Evolutionary conservation across 2,797 vertebrate species (phyloP).

Genomic region (Cossypha dichroa): DNA sequence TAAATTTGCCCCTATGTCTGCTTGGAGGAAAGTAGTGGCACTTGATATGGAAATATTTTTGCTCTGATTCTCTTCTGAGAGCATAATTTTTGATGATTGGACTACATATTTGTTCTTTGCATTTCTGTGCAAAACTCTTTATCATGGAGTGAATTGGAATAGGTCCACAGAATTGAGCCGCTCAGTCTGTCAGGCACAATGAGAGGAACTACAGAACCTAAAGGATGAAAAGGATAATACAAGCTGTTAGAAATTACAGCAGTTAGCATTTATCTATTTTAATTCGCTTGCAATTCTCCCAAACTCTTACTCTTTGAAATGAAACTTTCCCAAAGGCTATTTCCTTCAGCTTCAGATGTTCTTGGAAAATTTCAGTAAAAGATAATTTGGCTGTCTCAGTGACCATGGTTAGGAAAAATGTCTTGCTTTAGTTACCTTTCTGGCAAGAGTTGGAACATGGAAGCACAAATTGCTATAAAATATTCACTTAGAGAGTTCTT

Average conservation of each 20-base stretch:
- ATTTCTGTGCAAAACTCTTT: background rate
- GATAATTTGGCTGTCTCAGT: background rate
- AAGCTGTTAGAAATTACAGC: background rate
- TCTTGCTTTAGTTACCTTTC: background rate
- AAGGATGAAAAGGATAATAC: background rate
- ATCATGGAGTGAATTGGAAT: background rate
- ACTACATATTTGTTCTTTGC: background rate
- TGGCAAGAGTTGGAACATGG: background rate
- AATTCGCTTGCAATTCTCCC: background rate
- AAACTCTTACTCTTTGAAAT: background rate
- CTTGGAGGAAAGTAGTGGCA: background rate
- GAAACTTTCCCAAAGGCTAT: background rate
- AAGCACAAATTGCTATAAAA: background rate
- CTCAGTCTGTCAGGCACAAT: background rate
- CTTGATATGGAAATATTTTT: background rate
- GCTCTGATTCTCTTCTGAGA: background rate
- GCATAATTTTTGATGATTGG: background rate
- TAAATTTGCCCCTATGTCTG: background rate
- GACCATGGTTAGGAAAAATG: background rate
- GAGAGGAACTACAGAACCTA: background rate
- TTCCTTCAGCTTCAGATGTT: background rate
- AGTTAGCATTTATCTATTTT: background rate
- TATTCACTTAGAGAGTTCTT: background rate
- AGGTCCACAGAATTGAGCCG: background rate
- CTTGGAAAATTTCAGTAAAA: background rate